These are phyloP conservation scores for Phalacrocorax brasilianus DNA, from an alignment of 2,113 vertebrate genomes.

Conservation along the genomic window DNA sequence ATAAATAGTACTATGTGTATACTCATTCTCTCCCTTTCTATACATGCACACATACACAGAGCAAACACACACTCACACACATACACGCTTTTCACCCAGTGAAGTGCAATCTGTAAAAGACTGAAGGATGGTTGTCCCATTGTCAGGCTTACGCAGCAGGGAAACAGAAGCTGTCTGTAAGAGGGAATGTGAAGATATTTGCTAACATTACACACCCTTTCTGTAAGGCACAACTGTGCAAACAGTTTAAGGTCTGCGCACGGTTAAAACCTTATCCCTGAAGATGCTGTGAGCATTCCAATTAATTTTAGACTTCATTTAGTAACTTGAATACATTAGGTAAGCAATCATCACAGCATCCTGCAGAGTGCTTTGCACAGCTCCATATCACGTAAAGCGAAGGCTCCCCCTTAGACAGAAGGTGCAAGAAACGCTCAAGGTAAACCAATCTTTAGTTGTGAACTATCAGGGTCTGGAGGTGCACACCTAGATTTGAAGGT, in stretches of 20 bases:
- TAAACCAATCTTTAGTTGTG: not conserved
- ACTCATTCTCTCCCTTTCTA: rapidly evolving
- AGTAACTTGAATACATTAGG: constrained; percentile 30
- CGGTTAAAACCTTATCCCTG: constrained; percentile 32
- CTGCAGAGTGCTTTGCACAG: not conserved
- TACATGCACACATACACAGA: rapidly evolving
- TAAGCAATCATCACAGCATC: constrained; percentile 14
- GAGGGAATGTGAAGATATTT: not conserved
- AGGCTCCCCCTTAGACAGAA: not conserved
- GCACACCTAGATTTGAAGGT: not conserved
- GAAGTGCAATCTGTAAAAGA: not conserved
- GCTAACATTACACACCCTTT: constrained; percentile 11
- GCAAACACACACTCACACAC: not conserved
- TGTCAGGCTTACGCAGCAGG: not conserved
- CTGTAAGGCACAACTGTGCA: constrained; percentile 36
- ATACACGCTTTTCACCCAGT: not conserved
- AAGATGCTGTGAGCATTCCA: constrained; percentile 31
- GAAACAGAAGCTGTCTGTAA: not conserved
- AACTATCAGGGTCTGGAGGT: not conserved
- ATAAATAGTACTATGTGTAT: not conserved
- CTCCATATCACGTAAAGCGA: not conserved
- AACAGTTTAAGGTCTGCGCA: constrained; percentile 43
- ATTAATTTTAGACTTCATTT: constrained; percentile 55
- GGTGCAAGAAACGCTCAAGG: not conserved
- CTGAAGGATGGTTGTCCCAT: not conserved